A percentile compares a stretch with the other conserved stretches of the same genome.
These are phyloP conservation scores for Buteo buteo DNA, from an alignment of 2,113 vertebrate species.

Conservation along the genomic window DNA sequence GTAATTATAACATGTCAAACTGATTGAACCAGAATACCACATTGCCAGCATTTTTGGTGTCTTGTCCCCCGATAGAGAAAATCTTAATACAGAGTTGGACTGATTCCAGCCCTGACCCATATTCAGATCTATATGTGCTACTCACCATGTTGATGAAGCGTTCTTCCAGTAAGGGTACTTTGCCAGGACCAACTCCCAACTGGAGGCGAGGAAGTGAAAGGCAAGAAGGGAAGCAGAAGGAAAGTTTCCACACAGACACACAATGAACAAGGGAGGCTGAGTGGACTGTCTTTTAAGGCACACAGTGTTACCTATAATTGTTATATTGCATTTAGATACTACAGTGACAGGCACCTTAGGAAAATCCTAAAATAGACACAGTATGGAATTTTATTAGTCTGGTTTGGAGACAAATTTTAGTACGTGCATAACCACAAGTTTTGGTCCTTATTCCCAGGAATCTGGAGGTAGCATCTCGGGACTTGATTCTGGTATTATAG, in stretches of 20 bases:
- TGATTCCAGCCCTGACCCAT: background rate
- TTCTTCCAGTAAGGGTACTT: background rate
- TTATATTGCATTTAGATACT: background rate
- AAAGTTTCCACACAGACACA: background rate
- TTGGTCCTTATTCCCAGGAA: background rate
- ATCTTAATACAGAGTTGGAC: background rate
- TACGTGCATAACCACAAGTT: background rate
- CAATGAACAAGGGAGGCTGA: background rate
- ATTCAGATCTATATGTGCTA: background rate
- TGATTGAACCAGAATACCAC: background rate
- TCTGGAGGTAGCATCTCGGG: background rate
- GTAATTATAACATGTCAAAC: background rate
- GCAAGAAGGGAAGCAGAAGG: slow-evolving; percentile 24
- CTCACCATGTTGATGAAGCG: background rate
- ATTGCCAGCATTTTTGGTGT: background rate
- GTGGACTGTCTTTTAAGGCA: background rate
- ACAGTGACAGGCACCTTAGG: background rate
- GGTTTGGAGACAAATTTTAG: background rate
- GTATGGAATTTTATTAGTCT: background rate
- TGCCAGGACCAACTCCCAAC: background rate
- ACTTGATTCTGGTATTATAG: background rate
- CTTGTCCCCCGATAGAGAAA: background rate
- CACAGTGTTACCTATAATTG: background rate
- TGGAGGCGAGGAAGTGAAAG: slow-evolving; percentile 9
- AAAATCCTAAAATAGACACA: background rate